phyloP scores from a whole-genome alignment of 30 jellyfish, hydroid and myxozoan genomes.

The Turritopsis dohrnii region DNA sequence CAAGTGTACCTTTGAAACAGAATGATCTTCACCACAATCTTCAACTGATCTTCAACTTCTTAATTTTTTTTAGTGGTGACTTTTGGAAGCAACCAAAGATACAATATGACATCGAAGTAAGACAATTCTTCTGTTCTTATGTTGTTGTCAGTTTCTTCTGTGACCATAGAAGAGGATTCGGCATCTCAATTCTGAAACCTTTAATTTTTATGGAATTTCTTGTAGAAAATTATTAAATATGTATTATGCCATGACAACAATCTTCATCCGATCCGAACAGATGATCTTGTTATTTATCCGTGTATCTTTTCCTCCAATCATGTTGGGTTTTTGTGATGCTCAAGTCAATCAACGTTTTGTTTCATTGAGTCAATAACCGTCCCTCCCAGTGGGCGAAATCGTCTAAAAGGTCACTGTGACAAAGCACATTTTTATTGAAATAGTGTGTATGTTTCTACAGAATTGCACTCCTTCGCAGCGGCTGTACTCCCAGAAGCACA shows the following conservation, averaged over 20 bases:
- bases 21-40: too few species aligned
- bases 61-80: not conserved
- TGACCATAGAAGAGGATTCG: not conserved
- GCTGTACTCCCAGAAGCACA: not conserved
- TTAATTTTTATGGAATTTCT: not conserved
- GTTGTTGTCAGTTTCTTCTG: not conserved
- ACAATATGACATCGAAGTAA: slow-evolving; percentile 2
- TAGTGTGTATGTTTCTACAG: too few species aligned
- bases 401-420: too few species aligned
- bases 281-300: slow-evolving; percentile 20
- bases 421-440: too few species aligned
- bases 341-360: too few species aligned
- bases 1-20: too few species aligned
- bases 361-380: too few species aligned
- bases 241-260: not conserved
- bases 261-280: slow-evolving; percentile 21
- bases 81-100: not conserved
- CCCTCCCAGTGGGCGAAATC: too few species aligned
- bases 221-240: not conserved
- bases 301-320: slow-evolving; percentile 16
- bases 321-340: too few species aligned
- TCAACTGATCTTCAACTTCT: too few species aligned
- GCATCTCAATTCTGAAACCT: not conserved
- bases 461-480: too few species aligned
- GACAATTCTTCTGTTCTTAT: not conserved